Evolutionary conservation across 2,113 vertebrate species (phyloP).

Genomic region (Hippocampus barbouri): DNA sequence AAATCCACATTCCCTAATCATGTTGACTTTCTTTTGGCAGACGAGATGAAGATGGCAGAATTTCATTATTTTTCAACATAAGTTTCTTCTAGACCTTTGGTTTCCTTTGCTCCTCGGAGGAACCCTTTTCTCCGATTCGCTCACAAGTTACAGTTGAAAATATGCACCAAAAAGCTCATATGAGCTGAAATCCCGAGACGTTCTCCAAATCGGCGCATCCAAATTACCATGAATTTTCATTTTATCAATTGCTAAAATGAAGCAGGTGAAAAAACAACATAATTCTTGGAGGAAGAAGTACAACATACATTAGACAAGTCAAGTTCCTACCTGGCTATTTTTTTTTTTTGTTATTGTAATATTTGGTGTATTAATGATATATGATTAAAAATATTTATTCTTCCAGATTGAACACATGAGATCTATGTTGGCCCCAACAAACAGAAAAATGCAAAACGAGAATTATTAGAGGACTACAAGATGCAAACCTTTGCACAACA

Average conservation of each 20-base stretch:
- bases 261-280: neutral
- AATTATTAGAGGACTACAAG: constrained; percentile 8
- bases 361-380: constrained; percentile 14
- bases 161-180: too few species aligned
- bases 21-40: too few species aligned
- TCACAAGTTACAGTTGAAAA: too few species aligned
- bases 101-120: too few species aligned
- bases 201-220: too few species aligned
- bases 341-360: neutral
- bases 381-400: constrained; percentile 17
- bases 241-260: neutral
- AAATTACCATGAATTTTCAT: neutral
- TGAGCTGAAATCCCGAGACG: too few species aligned
- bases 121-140: too few species aligned
- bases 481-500: constrained; percentile 1
- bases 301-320: neutral
- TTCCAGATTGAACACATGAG: constrained; percentile 19
- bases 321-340: neutral
- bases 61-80: too few species aligned
- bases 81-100: too few species aligned
- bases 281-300: neutral
- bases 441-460: constrained; percentile 2
- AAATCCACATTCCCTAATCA: too few species aligned
- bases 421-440: constrained; percentile 9
- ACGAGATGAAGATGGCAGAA: too few species aligned